Evolutionary conservation across 2,113 vertebrate genomes (phyloP), one percentile per base, ranked within the genome.

Genomic region (Atrichornis clamosus): DNA sequence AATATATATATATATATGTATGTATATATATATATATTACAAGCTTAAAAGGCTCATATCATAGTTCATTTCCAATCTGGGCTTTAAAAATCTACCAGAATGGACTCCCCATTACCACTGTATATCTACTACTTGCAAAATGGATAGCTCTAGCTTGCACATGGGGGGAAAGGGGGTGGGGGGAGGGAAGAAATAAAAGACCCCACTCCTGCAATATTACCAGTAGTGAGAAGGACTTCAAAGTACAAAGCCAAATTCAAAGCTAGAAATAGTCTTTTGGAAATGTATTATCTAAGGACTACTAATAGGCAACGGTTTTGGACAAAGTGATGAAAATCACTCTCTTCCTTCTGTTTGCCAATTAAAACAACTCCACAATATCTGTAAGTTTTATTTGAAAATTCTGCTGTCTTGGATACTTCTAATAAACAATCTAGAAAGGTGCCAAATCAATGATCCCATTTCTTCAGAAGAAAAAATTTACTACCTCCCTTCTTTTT

Each of bases 1-100:
- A 97, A 94, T 98, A 97, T 95, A 69, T 90, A 90, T 84, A 59
- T 75, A 23, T 47, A 3, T 75, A 23, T 37, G 15, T n/a, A 46
- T 37, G 7, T 64, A 56, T 74, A 74, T 89, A 87, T 75, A 87
- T 78, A 74, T 89, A 96, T 93, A 96, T 96, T 97, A 98, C 96
- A 98, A 64, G 95, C 96, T 97, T 92, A 65, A 96, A 97, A 97
- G 97, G 96, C 93, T 97, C 95, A 94, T 91, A 88, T 96, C 97
- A 87, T 96, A 96, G 94, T 92, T 98, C 89, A 95, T 97, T 97
- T 97, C 97, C 97, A 97, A 96, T 94, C 95, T 92, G 96, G 96
- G 75, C 74, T 96, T 95, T 89, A 82, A 95, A 80, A 96, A 93
- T 47, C 87, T 50, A 93, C 85, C 96, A 85, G 95, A 90, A 85